A percentile compares a stretch with the other conserved stretches of the same genome.
Evolutionary conservation across 2,113 vertebrate species (phyloP).

Genomic region (Leiothrix lutea): DNA sequence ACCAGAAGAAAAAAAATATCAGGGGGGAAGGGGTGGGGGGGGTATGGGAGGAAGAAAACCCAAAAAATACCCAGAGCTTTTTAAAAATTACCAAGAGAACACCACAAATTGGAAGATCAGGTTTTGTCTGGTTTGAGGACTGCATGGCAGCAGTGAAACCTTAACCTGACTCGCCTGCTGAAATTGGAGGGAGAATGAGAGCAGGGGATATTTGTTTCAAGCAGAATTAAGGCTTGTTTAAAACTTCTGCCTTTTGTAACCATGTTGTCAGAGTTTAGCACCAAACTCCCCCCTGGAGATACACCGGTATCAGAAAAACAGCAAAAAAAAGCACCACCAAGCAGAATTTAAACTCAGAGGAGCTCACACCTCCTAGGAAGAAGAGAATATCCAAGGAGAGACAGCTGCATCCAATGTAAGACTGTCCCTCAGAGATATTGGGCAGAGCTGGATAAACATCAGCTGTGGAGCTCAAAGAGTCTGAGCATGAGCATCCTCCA

Average conservation of each 20-base stretch:
- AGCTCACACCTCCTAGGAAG: background rate
- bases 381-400: background rate
- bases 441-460: background rate
- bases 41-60: background rate
- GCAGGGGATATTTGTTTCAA: background rate
- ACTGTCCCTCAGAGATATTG: background rate
- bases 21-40: rapidly evolving
- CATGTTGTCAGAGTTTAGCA: background rate
- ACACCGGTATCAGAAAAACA: background rate
- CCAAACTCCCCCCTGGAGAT: background rate
- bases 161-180: background rate
- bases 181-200: background rate
- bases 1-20: background rate
- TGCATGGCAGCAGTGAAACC: background rate
- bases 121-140: background rate
- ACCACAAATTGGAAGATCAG: background rate
- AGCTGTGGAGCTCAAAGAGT: background rate
- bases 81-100: background rate
- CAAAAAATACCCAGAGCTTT: background rate
- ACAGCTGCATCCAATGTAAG: background rate
- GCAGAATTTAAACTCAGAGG: background rate
- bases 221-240: background rate
- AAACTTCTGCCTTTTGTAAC: background rate
- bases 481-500: background rate
- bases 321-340: background rate